Conservation (phyloP, 2,113 vertebrate genomes). For the Siphamia tubifer region DNA sequence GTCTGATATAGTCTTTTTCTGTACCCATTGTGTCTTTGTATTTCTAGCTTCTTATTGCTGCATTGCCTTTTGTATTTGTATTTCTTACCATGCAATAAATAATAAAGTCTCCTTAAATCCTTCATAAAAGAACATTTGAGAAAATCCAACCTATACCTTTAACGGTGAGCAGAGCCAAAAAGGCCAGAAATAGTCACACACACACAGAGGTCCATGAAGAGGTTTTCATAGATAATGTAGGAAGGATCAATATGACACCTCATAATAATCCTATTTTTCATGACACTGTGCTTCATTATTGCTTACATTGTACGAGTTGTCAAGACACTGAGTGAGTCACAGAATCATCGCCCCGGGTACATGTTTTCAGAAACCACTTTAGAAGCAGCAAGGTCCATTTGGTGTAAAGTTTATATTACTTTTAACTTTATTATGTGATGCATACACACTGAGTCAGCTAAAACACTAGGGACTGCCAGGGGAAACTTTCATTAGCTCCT, state of each 20-base stretch:
- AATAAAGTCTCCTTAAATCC: no score
- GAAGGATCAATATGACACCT: not conserved
- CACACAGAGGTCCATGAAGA: not conserved
- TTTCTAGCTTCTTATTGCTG: no score
- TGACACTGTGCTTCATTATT: not conserved
- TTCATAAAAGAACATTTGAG: no score
- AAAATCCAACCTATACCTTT: no score
- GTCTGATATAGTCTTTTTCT: no score
- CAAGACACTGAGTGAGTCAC: not conserved
- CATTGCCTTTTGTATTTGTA: no score
- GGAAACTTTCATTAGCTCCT: conserved; percentile 16
- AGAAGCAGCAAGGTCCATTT: not conserved
- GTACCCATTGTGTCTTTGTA: no score
- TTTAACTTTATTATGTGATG: conserved; percentile 11
- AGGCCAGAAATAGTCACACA: no score
- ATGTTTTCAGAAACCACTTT: not conserved
- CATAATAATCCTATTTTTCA: not conserved
- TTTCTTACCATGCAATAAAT: no score
- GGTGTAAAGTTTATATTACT: conserved; percentile 2
- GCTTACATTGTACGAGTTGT: not conserved
- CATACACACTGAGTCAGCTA: conserved; percentile 27
- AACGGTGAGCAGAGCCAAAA: no score
- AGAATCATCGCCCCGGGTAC: not conserved
- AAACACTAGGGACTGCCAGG: not conserved
- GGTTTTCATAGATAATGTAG: not conserved